These are phyloP conservation scores for Drosophila teissieri DNA, from an alignment of 1,140 invertebrate genomes.

Conservation along the genomic window DNA sequence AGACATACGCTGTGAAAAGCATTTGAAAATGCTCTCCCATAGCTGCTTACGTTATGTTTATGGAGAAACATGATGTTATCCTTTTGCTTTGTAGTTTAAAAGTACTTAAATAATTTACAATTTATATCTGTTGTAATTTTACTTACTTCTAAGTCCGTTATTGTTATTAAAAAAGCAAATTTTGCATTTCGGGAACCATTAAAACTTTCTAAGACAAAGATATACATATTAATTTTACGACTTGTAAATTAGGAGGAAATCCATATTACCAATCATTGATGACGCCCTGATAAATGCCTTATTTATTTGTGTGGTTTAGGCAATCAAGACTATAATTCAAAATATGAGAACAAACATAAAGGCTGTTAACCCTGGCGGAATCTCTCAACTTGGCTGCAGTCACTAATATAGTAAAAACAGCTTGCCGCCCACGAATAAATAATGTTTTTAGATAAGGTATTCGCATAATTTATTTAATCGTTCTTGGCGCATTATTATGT, in stretches of 20 bases:
- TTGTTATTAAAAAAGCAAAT: conserved; percentile 10
- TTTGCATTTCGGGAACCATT: not conserved
- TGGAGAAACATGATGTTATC: not conserved
- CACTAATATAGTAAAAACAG: not conserved
- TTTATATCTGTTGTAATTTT: conserved; percentile 16
- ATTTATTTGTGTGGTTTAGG: not conserved
- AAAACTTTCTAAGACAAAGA: conserved; percentile 2
- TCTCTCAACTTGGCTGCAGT: not conserved
- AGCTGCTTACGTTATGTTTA: not conserved
- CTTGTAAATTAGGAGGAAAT: not conserved
- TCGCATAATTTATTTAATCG: conserved; percentile 16
- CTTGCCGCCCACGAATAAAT: conserved; percentile 10
- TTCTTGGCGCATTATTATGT: not conserved
- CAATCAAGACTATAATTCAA: not conserved
- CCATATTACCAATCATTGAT: not conserved
- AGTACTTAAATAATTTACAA: conserved; percentile 39
- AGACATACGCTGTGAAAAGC: not conserved
- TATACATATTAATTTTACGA: not conserved
- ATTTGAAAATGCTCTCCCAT: not conserved
- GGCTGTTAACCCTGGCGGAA: not conserved
- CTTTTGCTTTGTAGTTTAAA: conserved; percentile 8
- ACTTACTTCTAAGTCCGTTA: not conserved
- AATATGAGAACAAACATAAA: not conserved
- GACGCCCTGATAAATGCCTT: not conserved
- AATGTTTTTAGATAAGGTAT: not conserved